Evolutionary conservation across 2,797 vertebrate genomes (phyloP).

Genomic region (Hipposideros larvatus): DNA sequence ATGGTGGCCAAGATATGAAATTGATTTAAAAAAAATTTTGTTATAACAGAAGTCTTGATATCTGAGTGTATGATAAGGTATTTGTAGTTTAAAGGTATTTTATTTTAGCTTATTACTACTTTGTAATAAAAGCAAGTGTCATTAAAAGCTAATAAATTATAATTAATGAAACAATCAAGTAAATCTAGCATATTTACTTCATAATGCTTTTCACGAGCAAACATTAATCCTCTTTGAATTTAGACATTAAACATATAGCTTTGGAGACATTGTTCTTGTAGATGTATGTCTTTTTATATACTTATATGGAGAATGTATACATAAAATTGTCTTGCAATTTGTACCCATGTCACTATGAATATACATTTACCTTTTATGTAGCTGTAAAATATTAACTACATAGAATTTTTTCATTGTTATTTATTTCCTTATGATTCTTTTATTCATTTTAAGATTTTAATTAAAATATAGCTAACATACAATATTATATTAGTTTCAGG

Average conservation of each 20-base stretch:
- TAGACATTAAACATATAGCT: neutral
- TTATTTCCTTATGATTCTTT: no score
- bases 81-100: conserved; percentile 43
- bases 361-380: conserved; percentile 21
- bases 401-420: no score
- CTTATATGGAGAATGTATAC: neutral
- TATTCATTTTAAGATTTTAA: no score
- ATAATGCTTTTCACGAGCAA: neutral
- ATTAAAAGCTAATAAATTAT: conserved; percentile 47
- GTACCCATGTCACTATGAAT: neutral
- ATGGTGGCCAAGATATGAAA: no score
- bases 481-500: no score
- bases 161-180: neutral
- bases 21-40: neutral
- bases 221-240: conserved; percentile 31
- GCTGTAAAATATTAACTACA: neutral
- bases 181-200: neutral
- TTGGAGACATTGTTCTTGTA: neutral
- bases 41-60: conserved; percentile 5
- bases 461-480: no score
- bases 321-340: neutral
- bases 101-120: conserved; percentile 43
- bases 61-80: neutral
- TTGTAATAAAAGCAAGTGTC: conserved; percentile 13
- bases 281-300: conserved; percentile 7